A percentile compares a stretch with the other conserved stretches of the same genome.
These are phyloP conservation scores for Ammospiza nelsoni DNA, from an alignment of 2,113 vertebrate genomes.

Conservation along the genomic window DNA sequence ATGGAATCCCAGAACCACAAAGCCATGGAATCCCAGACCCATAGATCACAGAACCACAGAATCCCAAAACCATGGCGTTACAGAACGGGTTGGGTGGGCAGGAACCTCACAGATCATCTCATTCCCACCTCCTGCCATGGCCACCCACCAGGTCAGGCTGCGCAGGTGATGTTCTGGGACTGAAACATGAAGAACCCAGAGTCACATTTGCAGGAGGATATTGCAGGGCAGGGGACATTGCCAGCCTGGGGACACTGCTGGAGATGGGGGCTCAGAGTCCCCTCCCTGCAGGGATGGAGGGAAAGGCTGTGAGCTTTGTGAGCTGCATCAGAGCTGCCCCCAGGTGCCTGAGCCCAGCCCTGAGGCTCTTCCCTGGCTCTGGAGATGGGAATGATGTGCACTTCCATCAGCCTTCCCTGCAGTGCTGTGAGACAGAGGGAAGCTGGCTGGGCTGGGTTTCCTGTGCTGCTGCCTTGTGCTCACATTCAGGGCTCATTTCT, in stretches of 20 bases:
- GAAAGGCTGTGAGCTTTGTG: rapidly evolving
- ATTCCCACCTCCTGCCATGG: neutral
- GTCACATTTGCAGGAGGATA: neutral
- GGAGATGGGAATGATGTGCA: neutral
- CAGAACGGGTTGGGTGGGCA: neutral
- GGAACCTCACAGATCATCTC: too few species aligned
- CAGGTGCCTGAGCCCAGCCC: neutral
- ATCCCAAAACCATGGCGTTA: neutral
- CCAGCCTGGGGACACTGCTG: neutral
- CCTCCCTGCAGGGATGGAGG: neutral
- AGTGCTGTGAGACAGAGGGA: neutral
- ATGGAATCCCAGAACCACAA: too few species aligned
- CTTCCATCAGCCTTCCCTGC: neutral
- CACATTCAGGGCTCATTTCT: neutral
- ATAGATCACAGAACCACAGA: neutral
- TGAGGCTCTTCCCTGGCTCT: neutral
- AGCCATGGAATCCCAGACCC: too few species aligned
- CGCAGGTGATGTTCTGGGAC: neutral
- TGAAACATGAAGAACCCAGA: neutral
- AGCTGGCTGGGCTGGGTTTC: neutral
- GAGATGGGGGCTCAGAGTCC: too few species aligned
- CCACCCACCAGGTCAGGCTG: neutral
- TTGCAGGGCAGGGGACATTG: neutral
- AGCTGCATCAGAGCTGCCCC: neutral
- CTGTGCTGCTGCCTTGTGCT: neutral